Conservation (phyloP, 2,888 invertebrate species). For the Tipula helvola region DNA sequence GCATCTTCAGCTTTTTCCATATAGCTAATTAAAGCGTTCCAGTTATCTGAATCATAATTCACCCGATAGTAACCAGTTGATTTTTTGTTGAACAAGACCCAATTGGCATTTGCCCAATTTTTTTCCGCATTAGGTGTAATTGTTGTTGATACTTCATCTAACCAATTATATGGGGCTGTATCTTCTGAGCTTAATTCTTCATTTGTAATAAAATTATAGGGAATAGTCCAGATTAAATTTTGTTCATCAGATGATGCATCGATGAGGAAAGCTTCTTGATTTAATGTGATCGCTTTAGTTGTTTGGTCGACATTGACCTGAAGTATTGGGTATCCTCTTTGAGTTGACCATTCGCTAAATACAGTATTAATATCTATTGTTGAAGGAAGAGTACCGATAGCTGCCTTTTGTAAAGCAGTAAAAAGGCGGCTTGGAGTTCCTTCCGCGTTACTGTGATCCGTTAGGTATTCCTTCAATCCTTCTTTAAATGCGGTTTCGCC, state of each 20-base stretch:
- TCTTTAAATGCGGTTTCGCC: neutral
- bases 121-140: neutral
- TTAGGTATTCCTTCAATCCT: neutral
- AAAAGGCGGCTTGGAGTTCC: conserved; percentile 33
- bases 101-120: conserved; percentile 20
- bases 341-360: conserved; percentile 48
- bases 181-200: neutral
- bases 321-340: conserved; percentile 46
- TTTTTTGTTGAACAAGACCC: conserved; percentile 40
- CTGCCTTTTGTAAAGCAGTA: conserved; percentile 23
- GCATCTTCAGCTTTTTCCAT: conserved; percentile 39
- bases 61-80: conserved; percentile 44
- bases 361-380: conserved; percentile 42
- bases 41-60: conserved; percentile 50
- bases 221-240: conserved; percentile 25
- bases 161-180: neutral
- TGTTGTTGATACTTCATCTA: neutral
- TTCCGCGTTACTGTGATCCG: conserved; percentile 28
- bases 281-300: conserved; percentile 15
- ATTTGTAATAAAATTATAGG: conserved; percentile 23
- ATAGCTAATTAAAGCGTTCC: conserved; percentile 32
- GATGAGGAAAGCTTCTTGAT: conserved; percentile 6
- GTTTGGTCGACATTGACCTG: conserved; percentile 40
- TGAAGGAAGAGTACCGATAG: conserved; percentile 26
- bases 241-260: conserved; percentile 13